These are phyloP conservation scores for Venustaconcha ellipsiformis DNA, from an alignment of 1,140 invertebrate genomes.

Conservation along the genomic window DNA sequence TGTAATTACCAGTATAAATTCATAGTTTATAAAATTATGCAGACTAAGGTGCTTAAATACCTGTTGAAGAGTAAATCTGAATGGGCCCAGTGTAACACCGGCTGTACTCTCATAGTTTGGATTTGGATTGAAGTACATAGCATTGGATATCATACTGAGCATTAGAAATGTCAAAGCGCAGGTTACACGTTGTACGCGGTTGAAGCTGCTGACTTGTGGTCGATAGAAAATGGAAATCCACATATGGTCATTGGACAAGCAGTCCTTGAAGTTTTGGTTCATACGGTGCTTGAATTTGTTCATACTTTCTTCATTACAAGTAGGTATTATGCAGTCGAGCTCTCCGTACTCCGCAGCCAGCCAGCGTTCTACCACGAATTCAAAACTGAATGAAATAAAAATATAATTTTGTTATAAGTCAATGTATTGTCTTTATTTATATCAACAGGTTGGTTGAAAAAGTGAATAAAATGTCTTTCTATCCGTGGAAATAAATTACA, in stretches of 20 bases:
- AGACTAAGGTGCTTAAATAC: slow-evolving; percentile 12
- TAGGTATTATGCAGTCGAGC: background rate
- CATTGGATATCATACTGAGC: slow-evolving; percentile 69
- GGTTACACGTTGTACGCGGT: slow-evolving; percentile 67
- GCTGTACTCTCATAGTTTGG: slow-evolving; percentile 32
- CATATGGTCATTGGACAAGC: slow-evolving; percentile 63
- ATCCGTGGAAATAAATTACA: no score
- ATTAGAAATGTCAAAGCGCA: slow-evolving; percentile 68
- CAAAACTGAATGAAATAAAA: slow-evolving; percentile 41
- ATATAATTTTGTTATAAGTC: no score
- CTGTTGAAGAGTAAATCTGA: slow-evolving; percentile 57
- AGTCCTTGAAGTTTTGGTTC: slow-evolving; percentile 57
- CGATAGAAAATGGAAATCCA: slow-evolving; percentile 67
- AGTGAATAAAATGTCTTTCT: no score
- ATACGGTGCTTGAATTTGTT: background rate
- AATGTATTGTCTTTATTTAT: no score
- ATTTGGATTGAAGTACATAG: slow-evolving; percentile 68
- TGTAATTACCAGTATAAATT: background rate
- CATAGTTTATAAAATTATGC: background rate
- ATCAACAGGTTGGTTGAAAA: no score
- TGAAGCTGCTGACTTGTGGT: slow-evolving; percentile 68
- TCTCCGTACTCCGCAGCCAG: slow-evolving; percentile 45
- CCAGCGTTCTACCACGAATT: slow-evolving; percentile 62
- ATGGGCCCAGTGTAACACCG: slow-evolving; percentile 49
- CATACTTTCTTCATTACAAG: background rate